Evolutionary conservation across 2,797 vertebrate genomes (phyloP).

Genomic region (Gambusia yucatana): DNA sequence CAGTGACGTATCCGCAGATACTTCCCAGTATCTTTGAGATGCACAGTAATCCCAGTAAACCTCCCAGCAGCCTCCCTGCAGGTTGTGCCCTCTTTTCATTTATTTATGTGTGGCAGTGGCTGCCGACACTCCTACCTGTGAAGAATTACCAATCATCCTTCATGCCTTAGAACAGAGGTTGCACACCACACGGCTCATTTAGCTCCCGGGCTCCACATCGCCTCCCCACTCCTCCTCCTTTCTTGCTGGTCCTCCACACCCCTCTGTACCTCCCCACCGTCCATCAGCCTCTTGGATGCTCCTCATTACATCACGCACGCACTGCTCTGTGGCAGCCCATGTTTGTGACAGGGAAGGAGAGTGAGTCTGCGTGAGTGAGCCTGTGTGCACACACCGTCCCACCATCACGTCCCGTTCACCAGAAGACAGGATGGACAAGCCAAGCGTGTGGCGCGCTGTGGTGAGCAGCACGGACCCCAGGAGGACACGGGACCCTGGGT

Average conservation of each 20-base stretch:
- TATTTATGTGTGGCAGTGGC: conserved; percentile 10
- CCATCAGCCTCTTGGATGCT: conserved; percentile 71
- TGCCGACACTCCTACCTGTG: background rate
- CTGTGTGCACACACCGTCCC: conserved; percentile 77
- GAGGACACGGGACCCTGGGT: conserved; percentile 65
- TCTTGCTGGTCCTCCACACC: conserved; percentile 11
- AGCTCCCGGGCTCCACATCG: conserved; percentile 19
- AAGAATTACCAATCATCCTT: conserved; percentile 17
- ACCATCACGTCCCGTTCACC: conserved; percentile 57
- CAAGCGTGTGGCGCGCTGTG: conserved; percentile 80
- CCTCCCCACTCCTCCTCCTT: conserved; percentile 6
- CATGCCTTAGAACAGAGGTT: conserved; percentile 21
- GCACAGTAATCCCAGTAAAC: conserved; percentile 22
- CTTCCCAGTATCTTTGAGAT: conserved; percentile 35
- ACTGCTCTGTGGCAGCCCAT: conserved; percentile 70
- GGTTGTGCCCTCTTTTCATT: conserved; percentile 20
- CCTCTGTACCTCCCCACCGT: conserved; percentile 27
- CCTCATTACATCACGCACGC: conserved; percentile 89
- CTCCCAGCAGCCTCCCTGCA: conserved; percentile 26
- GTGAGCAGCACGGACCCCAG: conserved; percentile 79
- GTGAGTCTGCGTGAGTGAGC: conserved; percentile 76
- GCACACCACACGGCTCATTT: conserved; percentile 25
- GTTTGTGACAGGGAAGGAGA: conserved; percentile 76
- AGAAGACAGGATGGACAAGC: conserved; percentile 80
- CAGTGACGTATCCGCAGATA: conserved; percentile 57